phyloP scores from a whole-genome alignment of 2,113 vertebrate species.

The Passer domesticus region DNA sequence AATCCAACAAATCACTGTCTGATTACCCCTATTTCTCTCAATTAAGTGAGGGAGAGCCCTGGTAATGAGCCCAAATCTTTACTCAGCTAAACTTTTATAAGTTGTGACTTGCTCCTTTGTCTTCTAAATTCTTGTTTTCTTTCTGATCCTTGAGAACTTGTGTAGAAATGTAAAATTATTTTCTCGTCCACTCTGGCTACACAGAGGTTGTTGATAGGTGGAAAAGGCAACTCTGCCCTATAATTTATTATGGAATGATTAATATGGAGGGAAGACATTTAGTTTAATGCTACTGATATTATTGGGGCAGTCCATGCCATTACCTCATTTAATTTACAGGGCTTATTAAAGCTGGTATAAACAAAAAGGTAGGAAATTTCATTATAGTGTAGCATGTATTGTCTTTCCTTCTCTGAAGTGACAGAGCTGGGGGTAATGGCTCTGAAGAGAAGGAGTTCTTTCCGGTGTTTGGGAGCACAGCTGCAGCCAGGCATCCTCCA shows the following conservation, averaged over 20 bases:
- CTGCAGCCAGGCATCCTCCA: constrained; percentile 3
- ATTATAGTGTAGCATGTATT: not conserved
- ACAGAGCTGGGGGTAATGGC: not conserved
- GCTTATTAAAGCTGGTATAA: constrained; percentile 45
- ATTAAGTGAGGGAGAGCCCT: not conserved
- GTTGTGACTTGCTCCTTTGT: not conserved
- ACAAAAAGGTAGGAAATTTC: constrained; percentile 42
- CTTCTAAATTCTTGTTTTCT: not conserved
- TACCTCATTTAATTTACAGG: constrained; percentile 42
- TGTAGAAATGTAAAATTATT: not conserved
- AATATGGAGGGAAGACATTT: not conserved
- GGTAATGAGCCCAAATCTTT: not conserved
- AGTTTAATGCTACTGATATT: not conserved
- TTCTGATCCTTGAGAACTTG: not conserved
- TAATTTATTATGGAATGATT: not conserved
- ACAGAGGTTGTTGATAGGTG: not conserved
- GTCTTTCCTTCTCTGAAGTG: constrained; percentile 29
- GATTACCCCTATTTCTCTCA: not conserved
- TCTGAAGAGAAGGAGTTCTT: not conserved
- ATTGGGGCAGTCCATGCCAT: not conserved
- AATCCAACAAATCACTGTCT: not conserved
- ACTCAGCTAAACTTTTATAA: not conserved
- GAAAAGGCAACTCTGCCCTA: not conserved
- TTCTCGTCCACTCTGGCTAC: not conserved
- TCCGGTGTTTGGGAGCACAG: not conserved